Evolutionary conservation across 2,888 invertebrate species (phyloP), one percentile per base, ranked within the genome.

Genomic region (Andrena dorsata): DNA sequence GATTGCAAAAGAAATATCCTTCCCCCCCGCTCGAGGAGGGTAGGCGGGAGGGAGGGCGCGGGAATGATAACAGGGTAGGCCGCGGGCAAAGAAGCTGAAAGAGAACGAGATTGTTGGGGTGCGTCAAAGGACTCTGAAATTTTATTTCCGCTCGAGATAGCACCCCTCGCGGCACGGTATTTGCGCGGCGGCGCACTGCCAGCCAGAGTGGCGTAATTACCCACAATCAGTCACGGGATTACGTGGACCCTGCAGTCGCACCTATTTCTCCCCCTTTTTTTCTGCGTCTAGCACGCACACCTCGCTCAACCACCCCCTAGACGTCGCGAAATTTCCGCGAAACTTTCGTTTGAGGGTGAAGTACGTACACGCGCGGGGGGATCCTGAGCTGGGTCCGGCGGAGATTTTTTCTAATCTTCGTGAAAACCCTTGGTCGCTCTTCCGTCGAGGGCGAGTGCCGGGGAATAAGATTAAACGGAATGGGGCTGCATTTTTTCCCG

Each of bases 221-320:
- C 86, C 73, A 63, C 86, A 84, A 87, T 87, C 87, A 87, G 87
- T 87, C 87, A 87, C 79, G 78, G 86, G 87, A 87, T 87, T 87
- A 87, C 85, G 82, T 66, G 80, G 82, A 80, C 80, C 80, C 87
- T 70, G 77, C 73, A 60, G 79, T 76, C 61, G 65, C 64, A 68
- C 72, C 73, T 71, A 80, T 74, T 56, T 69, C 78, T 32, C 61
- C 66, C 32, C 49, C 73, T 70, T 58, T 68, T 41, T 80, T 80
- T 63, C 68, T 63, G 66, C 80, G 83, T 83, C 70, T 74, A 74
- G 81, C 86, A 75, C 78, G 85, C 80, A 82, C 69, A 47, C 77
- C 68, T 72, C 56, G 28, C 28, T 16, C n/a, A 4, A n/a, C 26
- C 28, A n/a, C 68, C 28, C 20, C 35, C 47, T 56, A 32, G 41